Evolutionary conservation across 2,113 vertebrate species (phyloP).

Genomic region (Macaca mulatta): DNA sequence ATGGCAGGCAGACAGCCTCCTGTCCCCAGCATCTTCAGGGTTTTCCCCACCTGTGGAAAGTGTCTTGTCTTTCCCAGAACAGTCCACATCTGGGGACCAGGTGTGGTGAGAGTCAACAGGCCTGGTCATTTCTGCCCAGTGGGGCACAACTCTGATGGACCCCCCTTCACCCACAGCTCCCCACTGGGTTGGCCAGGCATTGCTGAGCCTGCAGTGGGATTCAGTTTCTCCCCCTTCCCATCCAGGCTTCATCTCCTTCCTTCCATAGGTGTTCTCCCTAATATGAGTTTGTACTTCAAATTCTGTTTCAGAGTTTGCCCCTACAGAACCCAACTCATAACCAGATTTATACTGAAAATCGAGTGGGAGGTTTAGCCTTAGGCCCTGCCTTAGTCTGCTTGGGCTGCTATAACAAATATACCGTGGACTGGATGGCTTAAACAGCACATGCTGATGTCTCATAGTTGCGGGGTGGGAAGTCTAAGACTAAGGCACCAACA

Average conservation of each 20-base stretch:
- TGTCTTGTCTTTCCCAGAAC: background rate
- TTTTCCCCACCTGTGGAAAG: background rate
- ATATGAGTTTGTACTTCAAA: background rate
- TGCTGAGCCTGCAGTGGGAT: background rate
- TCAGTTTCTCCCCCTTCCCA: background rate
- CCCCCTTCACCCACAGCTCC: accelerated
- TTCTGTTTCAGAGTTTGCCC: background rate
- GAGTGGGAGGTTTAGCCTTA: too few species aligned
- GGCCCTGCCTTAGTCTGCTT: background rate
- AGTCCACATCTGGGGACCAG: background rate
- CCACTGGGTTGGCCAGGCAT: background rate
- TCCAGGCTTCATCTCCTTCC: background rate
- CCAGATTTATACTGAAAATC: background rate
- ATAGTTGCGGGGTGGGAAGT: background rate
- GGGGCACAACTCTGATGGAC: background rate
- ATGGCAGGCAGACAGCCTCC: background rate
- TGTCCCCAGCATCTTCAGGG: background rate
- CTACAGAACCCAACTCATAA: background rate
- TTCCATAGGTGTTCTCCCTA: background rate
- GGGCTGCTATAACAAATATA: background rate
- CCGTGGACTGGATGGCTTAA: background rate
- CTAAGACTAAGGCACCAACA: background rate
- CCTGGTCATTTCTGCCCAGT: background rate
- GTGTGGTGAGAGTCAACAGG: accelerated
- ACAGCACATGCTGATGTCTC: background rate